Base-by-base conservation (phyloP, 2,888 invertebrate species). In the Stenoptilia bipunctidactyla region DNA sequence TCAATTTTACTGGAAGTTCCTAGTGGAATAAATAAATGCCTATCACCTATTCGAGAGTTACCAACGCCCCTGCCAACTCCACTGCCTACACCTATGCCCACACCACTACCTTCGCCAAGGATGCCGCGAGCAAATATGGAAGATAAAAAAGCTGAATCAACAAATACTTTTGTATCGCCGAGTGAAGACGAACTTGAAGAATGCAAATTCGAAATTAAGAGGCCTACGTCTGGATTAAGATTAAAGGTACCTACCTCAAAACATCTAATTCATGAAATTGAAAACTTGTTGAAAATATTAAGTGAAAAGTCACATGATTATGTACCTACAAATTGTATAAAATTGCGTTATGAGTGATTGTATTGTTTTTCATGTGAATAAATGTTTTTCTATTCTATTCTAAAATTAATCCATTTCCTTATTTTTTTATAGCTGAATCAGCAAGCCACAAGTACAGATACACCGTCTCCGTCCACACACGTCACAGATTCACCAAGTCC, bases 1-100 rank as follows among this genome's bases (percentile, higher is more conserved):
- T 90, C 90, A 30, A 92, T 92, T 51, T 85, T 92, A 20, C 84
- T 93, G 40, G 92, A 93, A 84, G 90, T 92, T 52, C 92, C 92
- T 33, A 88, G 87, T 64, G 79, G 85, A 57, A 89, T 90, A 55
- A 90, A 89, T 61, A 91, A 91, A 72, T 92, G 92, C 77, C 86
- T 93, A 49, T 92, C 92, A 38, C 92, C 92, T 0, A 93, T 93
- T 49, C 83, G 90, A 49, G 92, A 92, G 68, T 84, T 92, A 51
- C 92, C 92, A 2, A 91, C 92, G 2, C 91, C 91, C 3, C 83
- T 90, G 39, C 91, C 90, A 10, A 86, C 86, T 9, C 87, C 87
- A 1, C 65, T 83, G 0, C 80, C 84, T 1, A 89, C 89, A 10
- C 91, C 90, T 2, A 83, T 90, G 12, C 85, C 90, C 10, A 90